A percentile compares a stretch with the other conserved stretches of the same genome.
Evolutionary conservation across 2,888 invertebrate species (phyloP).

Genomic region (Horisme vitalbata): DNA sequence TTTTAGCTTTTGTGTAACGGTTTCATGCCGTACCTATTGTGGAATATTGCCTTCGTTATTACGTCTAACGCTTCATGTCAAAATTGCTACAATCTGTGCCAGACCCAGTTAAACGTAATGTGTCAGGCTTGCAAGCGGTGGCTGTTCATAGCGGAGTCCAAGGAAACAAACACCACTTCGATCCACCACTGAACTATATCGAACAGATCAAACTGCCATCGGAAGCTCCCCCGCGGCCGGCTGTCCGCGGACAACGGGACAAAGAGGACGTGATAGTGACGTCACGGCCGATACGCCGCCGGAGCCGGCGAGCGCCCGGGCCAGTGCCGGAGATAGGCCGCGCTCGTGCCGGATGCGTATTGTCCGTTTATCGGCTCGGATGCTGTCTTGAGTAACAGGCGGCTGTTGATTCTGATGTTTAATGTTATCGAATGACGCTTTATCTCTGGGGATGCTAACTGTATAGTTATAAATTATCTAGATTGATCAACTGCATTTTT

Average conservation of each 20-base stretch:
- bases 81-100: constrained; percentile 11
- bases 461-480: no score
- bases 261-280: background rate
- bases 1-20: constrained; percentile 26
- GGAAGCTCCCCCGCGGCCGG: constrained; percentile 1
- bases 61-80: constrained; percentile 8
- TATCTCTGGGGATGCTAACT: background rate
- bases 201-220: constrained; percentile 8
- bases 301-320: background rate
- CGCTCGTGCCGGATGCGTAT: constrained; percentile 21
- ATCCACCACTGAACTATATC: background rate
- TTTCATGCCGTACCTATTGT: constrained; percentile 18
- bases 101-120: background rate
- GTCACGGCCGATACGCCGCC: constrained; percentile 1
- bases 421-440: background rate
- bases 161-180: background rate
- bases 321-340: constrained; percentile 1
- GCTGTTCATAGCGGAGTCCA: background rate
- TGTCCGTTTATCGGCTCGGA: constrained; percentile 28
- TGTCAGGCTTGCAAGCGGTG: background rate
- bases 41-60: constrained; percentile 23
- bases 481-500: no score
- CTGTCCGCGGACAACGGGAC: constrained; percentile 6
- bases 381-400: constrained; percentile 30
- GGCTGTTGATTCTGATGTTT: constrained; percentile 16